phyloP scores from a whole-genome alignment of 2,797 vertebrate genomes.

The Lemur catta region DNA sequence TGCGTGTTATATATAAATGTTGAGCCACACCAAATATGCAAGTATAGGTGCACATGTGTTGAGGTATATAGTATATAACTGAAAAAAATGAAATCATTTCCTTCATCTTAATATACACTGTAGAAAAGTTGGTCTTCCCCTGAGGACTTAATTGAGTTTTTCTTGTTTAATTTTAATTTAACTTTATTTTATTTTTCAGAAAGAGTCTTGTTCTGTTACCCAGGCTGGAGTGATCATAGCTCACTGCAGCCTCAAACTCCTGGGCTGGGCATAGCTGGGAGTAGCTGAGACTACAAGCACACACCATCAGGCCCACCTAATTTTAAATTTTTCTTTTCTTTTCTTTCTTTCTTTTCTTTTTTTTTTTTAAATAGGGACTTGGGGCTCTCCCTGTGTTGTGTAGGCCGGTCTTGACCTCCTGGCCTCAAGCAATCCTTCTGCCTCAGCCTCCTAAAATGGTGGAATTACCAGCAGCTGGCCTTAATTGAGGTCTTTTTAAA shows the following conservation, averaged over 20 bases:
- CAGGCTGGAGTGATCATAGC: background rate
- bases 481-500: background rate
- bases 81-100: background rate
- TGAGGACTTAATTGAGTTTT: background rate
- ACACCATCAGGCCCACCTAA: background rate
- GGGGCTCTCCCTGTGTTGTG: background rate
- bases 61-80: background rate
- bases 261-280: background rate
- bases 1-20: background rate
- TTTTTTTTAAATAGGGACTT: background rate
- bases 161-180: background rate
- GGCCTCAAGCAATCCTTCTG: background rate
- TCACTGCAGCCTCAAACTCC: background rate
- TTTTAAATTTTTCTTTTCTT: background rate
- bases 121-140: background rate
- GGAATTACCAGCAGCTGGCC: background rate
- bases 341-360: too few relatives aligned
- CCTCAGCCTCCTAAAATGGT: background rate
- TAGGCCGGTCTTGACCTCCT: background rate
- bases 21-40: background rate
- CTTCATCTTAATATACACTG: background rate
- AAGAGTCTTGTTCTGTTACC: background rate
- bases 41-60: background rate
- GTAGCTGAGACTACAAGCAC: background rate
- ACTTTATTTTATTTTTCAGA: background rate